These are phyloP conservation scores for Paramuricea clavata DNA, from an alignment of 92 coral and sea anemone species.

Conservation along the genomic window DNA sequence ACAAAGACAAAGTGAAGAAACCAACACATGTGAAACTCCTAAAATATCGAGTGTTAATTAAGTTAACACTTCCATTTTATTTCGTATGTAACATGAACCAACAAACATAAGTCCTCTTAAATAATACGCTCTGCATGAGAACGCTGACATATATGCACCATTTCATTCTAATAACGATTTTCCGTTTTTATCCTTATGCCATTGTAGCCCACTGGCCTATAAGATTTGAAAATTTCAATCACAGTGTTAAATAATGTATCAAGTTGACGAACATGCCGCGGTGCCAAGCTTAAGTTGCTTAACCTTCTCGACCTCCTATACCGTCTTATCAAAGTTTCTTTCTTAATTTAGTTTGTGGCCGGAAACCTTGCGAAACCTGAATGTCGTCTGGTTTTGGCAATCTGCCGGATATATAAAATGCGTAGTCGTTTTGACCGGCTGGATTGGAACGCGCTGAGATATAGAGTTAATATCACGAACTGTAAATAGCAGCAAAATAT, in stretches of 20 bases:
- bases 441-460: background rate
- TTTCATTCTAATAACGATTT: background rate
- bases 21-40: background rate
- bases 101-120: background rate
- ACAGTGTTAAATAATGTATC: too few relatives aligned
- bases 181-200: background rate
- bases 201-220: too few relatives aligned
- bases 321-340: background rate
- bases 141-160: background rate
- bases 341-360: constrained; percentile 39
- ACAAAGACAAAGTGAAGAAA: background rate
- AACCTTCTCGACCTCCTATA: background rate
- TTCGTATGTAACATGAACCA: background rate
- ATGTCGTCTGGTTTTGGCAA: background rate
- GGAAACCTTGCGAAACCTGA: constrained; percentile 18
- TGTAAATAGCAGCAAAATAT: background rate
- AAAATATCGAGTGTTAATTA: background rate
- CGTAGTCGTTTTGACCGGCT: background rate
- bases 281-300: background rate
- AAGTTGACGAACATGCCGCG: background rate
- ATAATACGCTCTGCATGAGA: background rate
- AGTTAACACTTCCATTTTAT: constrained; percentile 4
- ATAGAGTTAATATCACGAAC: background rate
- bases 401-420: constrained; percentile 14
- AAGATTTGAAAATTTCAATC: too few relatives aligned